phyloP scores from a whole-genome alignment of 2,888 invertebrate species.

The Cephus runcator region DNA sequence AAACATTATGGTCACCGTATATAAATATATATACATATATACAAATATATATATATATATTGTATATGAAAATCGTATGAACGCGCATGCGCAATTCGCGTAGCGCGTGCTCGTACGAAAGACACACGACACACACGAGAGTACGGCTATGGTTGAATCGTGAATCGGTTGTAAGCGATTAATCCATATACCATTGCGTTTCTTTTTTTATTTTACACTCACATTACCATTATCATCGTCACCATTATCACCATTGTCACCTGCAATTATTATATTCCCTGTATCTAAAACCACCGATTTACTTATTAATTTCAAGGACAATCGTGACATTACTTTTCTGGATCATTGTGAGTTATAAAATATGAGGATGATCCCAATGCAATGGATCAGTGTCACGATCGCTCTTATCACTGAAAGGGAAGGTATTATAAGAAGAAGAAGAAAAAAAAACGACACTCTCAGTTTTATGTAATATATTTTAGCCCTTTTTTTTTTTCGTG shows the following conservation, averaged over 20 bases:
- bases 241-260: not conserved
- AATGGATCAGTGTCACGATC: not conserved
- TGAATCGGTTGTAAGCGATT: conserved; percentile 48
- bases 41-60: conserved; percentile 25
- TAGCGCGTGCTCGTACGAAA: conserved; percentile 18
- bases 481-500: not conserved
- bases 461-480: not conserved
- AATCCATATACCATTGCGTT: conserved; percentile 9
- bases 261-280: conserved; percentile 8
- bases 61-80: conserved; percentile 11
- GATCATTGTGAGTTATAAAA: not conserved
- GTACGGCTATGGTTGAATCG: conserved; percentile 60
- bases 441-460: not conserved
- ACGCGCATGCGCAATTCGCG: conserved; percentile 26
- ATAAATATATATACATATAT: conserved; percentile 16
- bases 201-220: conserved; percentile 10
- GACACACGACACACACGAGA: conserved; percentile 14
- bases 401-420: not conserved
- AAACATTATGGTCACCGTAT: conserved; percentile 34
- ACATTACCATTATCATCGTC: not conserved
- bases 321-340: not conserved
- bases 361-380: not conserved
- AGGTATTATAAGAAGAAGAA: not conserved
- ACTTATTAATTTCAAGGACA: not conserved
- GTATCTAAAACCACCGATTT: not conserved